Base-by-base conservation (phyloP, 2,113 vertebrate species). In the Elephas maximus region DNA sequence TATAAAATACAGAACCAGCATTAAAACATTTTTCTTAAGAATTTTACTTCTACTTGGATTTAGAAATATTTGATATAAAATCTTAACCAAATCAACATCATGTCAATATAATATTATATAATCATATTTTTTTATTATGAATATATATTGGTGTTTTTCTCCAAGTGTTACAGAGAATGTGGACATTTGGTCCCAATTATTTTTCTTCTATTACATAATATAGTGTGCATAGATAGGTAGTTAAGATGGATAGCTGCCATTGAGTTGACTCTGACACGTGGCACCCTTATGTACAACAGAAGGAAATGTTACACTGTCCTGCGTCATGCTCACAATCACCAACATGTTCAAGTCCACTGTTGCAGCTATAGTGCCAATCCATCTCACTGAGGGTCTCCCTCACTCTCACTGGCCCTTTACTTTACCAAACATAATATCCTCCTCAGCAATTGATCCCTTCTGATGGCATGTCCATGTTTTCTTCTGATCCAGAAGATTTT, bases 61-160 rank as follows among this genome's bases (percentile, higher is more conserved):
- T 76, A 93, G 11, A 92, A 92, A 45, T 28, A 83, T n/a, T 91
- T 76, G 14, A 24, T 17, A 45, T 82, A 94, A 94, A 95, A 48
- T 94, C 17, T 91, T 65, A 71, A 57, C 7, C 24, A 14, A 67
- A 41, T 57, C 74, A 67, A 79, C 41, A 92, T 63, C 44, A 4
- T 79, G 4, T 73, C 48, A 69, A 84, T 80, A 41, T 73, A 76
- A 53, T 28, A 69, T 88, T 73, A 71, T 24, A 37, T 37, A 37
- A 37, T 37, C 37, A 37, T 80, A 28, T 93, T 3, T 79, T 89
- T 91, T 76, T 3, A 0, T 76, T 88, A 44, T 69, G 12, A 65
- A 45, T 79, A n/a, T 45, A 0, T 63, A 57, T 23, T 80, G 10
- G 12, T 8, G 0, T 74, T 78, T 86, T 90, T 44, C 9, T 69